Evolutionary conservation across 2,888 invertebrate species (phyloP).

Genomic region (Oithona nana): DNA sequence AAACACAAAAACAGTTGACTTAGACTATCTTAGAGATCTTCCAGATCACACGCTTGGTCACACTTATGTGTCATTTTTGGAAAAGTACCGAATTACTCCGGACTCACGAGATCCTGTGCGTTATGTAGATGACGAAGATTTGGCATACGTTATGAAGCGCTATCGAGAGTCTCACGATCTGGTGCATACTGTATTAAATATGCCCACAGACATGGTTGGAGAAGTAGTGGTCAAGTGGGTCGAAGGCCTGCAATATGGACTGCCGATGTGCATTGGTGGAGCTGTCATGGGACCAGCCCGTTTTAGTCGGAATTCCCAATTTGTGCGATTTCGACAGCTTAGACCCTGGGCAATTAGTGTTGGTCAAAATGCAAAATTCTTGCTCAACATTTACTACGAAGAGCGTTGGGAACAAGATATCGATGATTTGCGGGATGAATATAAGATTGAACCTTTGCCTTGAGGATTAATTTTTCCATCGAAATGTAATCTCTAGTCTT

Average conservation of each 20-base stretch:
- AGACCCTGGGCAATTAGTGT: slow-evolving; percentile 5
- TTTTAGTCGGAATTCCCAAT: slow-evolving; percentile 31
- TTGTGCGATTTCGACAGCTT: neutral
- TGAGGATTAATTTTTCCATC: neutral
- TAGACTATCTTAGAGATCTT: slow-evolving; percentile 45
- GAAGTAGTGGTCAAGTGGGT: slow-evolving; percentile 94
- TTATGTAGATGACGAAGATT: slow-evolving; percentile 56
- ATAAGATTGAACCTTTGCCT: slow-evolving; percentile 6
- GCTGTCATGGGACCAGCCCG: slow-evolving; percentile 78
- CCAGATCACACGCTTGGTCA: slow-evolving; percentile 67
- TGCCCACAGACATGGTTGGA: slow-evolving; percentile 80
- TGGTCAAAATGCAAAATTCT: slow-evolving; percentile 3
- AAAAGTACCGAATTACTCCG: slow-evolving; percentile 41
- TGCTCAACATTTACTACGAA: slow-evolving; percentile 12
- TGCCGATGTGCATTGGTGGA: slow-evolving; percentile 89
- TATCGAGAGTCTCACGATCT: slow-evolving; percentile 95
- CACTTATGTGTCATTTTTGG: slow-evolving; percentile 63
- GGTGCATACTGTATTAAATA: slow-evolving; percentile 68
- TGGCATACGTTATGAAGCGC: slow-evolving; percentile 90
- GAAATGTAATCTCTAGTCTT: neutral
- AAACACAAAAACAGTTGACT: slow-evolving; percentile 56
- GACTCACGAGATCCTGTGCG: slow-evolving; percentile 74
- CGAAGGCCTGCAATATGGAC: slow-evolving; percentile 77
- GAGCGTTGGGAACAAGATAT: slow-evolving; percentile 17
- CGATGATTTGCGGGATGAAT: slow-evolving; percentile 12